These are phyloP conservation scores for Xestia xanthographa DNA, from an alignment of 2,888 invertebrate species.

Conservation along the genomic window DNA sequence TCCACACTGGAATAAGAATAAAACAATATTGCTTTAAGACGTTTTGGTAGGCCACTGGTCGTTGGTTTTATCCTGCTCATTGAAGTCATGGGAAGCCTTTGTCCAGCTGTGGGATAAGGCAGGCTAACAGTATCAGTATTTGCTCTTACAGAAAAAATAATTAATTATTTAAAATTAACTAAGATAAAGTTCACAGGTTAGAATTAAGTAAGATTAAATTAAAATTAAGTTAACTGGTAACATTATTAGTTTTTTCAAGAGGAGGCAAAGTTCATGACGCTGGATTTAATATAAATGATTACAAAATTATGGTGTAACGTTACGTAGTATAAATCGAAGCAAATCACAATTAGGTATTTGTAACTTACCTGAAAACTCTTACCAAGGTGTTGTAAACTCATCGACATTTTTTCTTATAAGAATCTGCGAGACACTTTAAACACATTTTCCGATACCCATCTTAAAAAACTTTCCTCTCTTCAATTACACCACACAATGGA, in stretches of 20 bases:
- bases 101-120: background rate
- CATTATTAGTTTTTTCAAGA: background rate
- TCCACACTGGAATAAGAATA: too few species aligned
- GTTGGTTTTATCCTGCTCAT: background rate
- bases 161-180: background rate
- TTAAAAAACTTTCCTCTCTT: slow-evolving; percentile 39
- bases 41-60: background rate
- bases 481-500: slow-evolving; percentile 65
- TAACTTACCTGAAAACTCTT: slow-evolving; percentile 13
- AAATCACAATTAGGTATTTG: slow-evolving; percentile 1
- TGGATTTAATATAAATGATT: background rate
- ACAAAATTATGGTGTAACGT: background rate
- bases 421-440: background rate
- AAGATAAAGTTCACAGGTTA: background rate
- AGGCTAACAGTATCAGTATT: background rate
- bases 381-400: background rate
- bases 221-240: background rate
- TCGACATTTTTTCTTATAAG: background rate
- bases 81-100: background rate
- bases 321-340: background rate
- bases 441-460: background rate
- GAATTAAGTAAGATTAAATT: background rate
- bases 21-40: too few species aligned
- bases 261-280: background rate
- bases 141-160: background rate